A percentile compares a stretch with the other conserved stretches of the same genome.
Evolutionary conservation across 2,888 invertebrate species (phyloP).

Genomic region (Euzetes globulus): DNA sequence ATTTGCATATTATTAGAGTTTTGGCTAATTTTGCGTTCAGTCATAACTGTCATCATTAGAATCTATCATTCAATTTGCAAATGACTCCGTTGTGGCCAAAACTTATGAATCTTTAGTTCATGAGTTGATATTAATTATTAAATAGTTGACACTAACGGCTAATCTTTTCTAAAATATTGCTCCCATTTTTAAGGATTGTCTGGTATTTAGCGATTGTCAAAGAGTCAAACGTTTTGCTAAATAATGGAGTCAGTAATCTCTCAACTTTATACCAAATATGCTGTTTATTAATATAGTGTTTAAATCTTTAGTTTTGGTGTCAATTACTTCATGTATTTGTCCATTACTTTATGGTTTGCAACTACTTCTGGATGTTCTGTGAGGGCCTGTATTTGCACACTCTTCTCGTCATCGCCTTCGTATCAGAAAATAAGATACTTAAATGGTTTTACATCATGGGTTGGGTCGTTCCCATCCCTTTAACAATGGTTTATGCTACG

Average conservation of each 20-base stretch:
- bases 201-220: constrained; percentile 45
- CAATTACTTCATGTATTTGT: constrained; percentile 69
- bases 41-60: neutral
- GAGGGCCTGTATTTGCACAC: constrained; percentile 91
- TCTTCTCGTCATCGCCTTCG: constrained; percentile 80
- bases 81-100: neutral
- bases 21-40: neutral
- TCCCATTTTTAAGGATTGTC: constrained; percentile 44
- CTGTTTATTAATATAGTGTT: too few relatives aligned
- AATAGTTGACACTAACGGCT: neutral
- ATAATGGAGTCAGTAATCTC: constrained; percentile 40
- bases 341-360: constrained; percentile 80
- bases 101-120: constrained; percentile 4
- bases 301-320: constrained; percentile 60
- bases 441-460: constrained; percentile 73
- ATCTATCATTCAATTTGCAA: too few relatives aligned
- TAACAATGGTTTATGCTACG: constrained; percentile 35
- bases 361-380: constrained; percentile 95
- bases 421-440: constrained; percentile 74
- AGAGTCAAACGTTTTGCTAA: constrained; percentile 39
- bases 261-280: neutral
- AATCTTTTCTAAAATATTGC: neutral
- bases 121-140: neutral
- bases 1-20: constrained; percentile 2
- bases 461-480: constrained; percentile 55